Evolutionary conservation across 2,797 vertebrate species (phyloP), one percentile per base, ranked within the genome.

Genomic region (Pipistrellus nathusii): DNA sequence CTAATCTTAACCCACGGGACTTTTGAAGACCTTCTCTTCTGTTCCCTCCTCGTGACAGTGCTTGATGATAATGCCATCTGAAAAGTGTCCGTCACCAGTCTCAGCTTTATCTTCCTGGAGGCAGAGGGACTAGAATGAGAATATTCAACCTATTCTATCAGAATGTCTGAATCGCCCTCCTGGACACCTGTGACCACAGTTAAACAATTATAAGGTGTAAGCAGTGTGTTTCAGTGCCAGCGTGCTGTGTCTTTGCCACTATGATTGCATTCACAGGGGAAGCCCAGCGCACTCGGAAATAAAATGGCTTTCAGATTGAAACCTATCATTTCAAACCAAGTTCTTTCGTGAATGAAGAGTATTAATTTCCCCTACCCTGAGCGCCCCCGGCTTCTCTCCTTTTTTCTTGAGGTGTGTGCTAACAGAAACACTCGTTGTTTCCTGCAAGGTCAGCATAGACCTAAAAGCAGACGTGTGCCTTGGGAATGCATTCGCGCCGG

Each of bases 221-320:
- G 51, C 51, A 1, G 14, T 11, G 0, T 5, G 7, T 27, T 30
- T 20, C 80, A 8, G 1, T 5, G 51, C 17, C 2, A 15, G 1
- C 0, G 2, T 14, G 44, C 5, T 9, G 35, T 13, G 66, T 51
- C 85, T 73, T 15, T 17, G 57, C 62, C 64, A 8, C 57, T 2
- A 0, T 3, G 81, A 72, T 88, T 80, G 93, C 82, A 85, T 95
- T 81, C 96, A 27, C 13, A 1, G 5, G 27, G 77, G 80, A 88
- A 57, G n/a, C 73, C 64, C 81, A 5, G 76, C 55, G 76, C 25
- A 76, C 90, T 35, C 35, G 51, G 72, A 80, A 35, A 62, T 91
- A 64, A 84, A 86, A 81, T 77, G 90, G 77, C 78, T 94, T 93
- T 81, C 72, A 57, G 95, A 88, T 81, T 68, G 78, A 68, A 27